A percentile compares a stretch with the other conserved stretches of the same genome.
Evolutionary conservation across 1,140 invertebrate genomes (phyloP).

Genomic region (Dendroctonus valens): DNA sequence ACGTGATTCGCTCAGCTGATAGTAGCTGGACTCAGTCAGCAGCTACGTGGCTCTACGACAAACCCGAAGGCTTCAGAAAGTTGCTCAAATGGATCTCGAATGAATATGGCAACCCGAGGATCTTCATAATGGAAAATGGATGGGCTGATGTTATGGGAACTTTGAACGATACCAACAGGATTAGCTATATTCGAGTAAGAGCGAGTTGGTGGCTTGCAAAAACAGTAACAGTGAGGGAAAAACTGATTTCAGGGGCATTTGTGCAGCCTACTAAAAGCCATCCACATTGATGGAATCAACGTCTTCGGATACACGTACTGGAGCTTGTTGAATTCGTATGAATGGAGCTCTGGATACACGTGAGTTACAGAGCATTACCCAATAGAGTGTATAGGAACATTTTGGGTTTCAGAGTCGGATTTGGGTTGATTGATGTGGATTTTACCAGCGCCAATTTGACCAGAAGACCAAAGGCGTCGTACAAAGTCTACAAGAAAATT

Average conservation of each 20-base stretch:
- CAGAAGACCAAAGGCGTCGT: conserved; percentile 35
- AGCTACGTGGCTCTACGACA: conserved; percentile 37
- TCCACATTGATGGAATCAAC: conserved; percentile 39
- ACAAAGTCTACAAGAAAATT: conserved; percentile 18
- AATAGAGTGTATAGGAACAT: background rate
- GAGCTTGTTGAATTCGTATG: conserved; percentile 35
- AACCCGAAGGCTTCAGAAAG: conserved; percentile 56
- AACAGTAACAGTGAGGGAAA: background rate
- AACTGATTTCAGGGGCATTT: conserved; percentile 27
- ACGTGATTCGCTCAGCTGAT: background rate
- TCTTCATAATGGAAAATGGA: conserved; percentile 63
- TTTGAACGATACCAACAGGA: conserved; percentile 52
- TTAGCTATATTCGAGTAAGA: conserved; percentile 54
- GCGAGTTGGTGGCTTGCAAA: background rate
- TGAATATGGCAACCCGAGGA: conserved; percentile 54
- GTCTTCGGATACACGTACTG: conserved; percentile 31
- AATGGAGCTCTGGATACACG: conserved; percentile 36
- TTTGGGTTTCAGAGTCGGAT: conserved; percentile 26
- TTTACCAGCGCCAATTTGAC: conserved; percentile 25
- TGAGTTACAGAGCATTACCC: conserved; percentile 3
- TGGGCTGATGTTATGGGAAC: conserved; percentile 51
- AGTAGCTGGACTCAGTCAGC: conserved; percentile 1
- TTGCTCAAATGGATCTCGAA: conserved; percentile 57
- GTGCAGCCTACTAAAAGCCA: conserved; percentile 22
- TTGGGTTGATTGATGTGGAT: conserved; percentile 36